Percentiles rank a stretch among this genome's conserved stretches.
phyloP scores from a whole-genome alignment of 2,113 vertebrate genomes.

The Butastur rufipennis region DNA sequence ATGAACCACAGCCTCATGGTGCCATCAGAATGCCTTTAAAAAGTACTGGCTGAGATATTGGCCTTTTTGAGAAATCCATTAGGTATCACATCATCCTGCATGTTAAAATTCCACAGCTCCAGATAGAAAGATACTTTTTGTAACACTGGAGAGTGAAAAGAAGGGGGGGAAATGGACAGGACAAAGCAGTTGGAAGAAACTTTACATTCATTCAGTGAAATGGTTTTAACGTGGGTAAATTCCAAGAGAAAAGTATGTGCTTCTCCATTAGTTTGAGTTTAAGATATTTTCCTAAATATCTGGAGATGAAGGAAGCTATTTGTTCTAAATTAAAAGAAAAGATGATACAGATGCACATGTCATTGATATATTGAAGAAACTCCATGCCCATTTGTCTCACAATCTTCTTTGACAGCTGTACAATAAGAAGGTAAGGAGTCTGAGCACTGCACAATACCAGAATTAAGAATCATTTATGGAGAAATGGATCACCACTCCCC shows the following conservation, averaged over 20 bases:
- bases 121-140: not conserved
- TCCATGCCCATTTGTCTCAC: not conserved
- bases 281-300: not conserved
- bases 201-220: not conserved
- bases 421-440: not conserved
- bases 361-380: not conserved
- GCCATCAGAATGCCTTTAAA: not conserved
- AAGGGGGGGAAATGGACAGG: not conserved
- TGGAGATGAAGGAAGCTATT: not conserved
- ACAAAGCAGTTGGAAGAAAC: not conserved
- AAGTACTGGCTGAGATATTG: not conserved
- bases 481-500: not conserved
- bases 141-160: not conserved
- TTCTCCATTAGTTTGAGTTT: not conserved
- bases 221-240: not conserved
- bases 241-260: rapidly evolving
- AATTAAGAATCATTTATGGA: not conserved
- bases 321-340: not conserved
- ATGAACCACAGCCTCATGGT: not conserved
- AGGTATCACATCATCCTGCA: not conserved
- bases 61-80: not conserved
- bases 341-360: not conserved
- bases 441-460: not conserved
- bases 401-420: not conserved
- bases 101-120: not conserved